These are phyloP conservation scores for Lepidochrysops patricia DNA, from an alignment of 2,888 invertebrate genomes.

Conservation along the genomic window DNA sequence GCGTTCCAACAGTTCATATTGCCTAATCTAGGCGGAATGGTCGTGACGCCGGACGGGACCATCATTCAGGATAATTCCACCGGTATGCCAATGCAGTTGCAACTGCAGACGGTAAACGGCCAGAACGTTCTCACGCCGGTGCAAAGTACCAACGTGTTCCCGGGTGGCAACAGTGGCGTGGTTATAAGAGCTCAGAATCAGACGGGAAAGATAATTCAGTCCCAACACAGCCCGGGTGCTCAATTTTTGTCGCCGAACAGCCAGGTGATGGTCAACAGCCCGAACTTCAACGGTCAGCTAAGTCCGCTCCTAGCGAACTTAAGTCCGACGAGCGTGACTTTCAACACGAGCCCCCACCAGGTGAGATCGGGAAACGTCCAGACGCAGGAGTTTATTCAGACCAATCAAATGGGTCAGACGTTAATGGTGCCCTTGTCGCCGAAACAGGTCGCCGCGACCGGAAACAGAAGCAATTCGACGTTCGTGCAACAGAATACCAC, in stretches of 20 bases:
- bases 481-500: slow-evolving; percentile 90
- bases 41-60: slow-evolving; percentile 87
- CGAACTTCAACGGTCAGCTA: slow-evolving; percentile 82
- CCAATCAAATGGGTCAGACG: slow-evolving; percentile 80
- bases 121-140: slow-evolving; percentile 84
- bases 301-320: slow-evolving; percentile 86
- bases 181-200: slow-evolving; percentile 84
- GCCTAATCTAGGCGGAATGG: slow-evolving; percentile 86
- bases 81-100: slow-evolving; percentile 80
- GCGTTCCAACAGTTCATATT: slow-evolving; percentile 88
- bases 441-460: slow-evolving; percentile 72
- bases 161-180: slow-evolving; percentile 82
- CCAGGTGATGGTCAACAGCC: slow-evolving; percentile 84
- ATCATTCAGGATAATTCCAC: slow-evolving; percentile 82
- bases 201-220: slow-evolving; percentile 80
- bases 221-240: slow-evolving; percentile 79
- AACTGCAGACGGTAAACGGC: slow-evolving; percentile 86
- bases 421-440: slow-evolving; percentile 81
- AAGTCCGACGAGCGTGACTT: slow-evolving; percentile 80
- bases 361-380: slow-evolving; percentile 72
- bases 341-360: slow-evolving; percentile 69
- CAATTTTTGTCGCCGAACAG: slow-evolving; percentile 84
- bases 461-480: slow-evolving; percentile 78
- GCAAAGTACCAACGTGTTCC: slow-evolving; percentile 77
- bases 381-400: slow-evolving; percentile 82